Percentiles rank a stretch among this genome's conserved stretches.
phyloP scores from a whole-genome alignment of 2,113 vertebrate species.

The Podarcis cretensis region DNA sequence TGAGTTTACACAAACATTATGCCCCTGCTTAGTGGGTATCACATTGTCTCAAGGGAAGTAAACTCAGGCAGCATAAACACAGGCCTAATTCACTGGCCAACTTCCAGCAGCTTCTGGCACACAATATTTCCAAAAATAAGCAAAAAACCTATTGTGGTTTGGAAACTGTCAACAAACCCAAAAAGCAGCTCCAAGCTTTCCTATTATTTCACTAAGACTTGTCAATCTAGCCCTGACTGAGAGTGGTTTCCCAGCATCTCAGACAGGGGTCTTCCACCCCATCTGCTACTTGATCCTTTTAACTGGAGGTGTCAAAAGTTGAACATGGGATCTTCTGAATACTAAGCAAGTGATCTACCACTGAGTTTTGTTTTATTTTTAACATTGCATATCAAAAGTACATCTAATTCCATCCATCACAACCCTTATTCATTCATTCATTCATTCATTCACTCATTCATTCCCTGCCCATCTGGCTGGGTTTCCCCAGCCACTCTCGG shows the following conservation, averaged over 20 bases:
- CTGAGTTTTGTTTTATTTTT: background rate
- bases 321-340: background rate
- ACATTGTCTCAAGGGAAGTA: constrained; percentile 43
- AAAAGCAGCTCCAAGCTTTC: constrained; percentile 1
- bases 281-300: background rate
- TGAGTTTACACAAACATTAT: constrained; percentile 68
- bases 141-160: background rate
- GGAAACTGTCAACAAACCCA: background rate
- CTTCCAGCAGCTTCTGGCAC: constrained; percentile 39
- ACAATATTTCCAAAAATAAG: background rate
- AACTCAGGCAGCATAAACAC: constrained; percentile 50
- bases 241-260: no score
- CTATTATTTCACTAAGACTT: background rate
- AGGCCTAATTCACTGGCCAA: constrained; percentile 44
- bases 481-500: no score
- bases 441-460: no score
- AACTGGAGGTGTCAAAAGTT: background rate
- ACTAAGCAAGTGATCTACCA: background rate
- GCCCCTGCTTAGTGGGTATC: constrained; percentile 60
- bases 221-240: no score
- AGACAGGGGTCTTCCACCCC: no score
- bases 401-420: background rate
- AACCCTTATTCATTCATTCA: no score
- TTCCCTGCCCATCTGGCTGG: no score
- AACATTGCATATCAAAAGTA: background rate